These are phyloP conservation scores for Mandrillus leucophaeus DNA, from an alignment of 2,113 vertebrate genomes.

Conservation along the genomic window DNA sequence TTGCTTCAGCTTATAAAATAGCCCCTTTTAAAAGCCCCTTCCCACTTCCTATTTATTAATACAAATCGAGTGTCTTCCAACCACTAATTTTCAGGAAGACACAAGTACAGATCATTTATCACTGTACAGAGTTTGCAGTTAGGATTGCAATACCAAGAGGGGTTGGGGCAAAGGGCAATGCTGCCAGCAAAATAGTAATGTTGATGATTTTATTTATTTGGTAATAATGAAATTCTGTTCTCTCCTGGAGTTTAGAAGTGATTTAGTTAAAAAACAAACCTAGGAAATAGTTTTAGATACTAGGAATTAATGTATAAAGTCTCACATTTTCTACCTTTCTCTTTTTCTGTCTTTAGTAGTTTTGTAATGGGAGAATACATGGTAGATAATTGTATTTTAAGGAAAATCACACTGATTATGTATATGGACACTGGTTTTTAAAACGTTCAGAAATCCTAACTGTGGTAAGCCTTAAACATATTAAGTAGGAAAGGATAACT, in stretches of 20 bases:
- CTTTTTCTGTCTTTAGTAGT: background rate
- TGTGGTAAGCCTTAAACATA: background rate
- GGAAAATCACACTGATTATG: conserved; percentile 3
- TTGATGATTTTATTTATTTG: conserved; percentile 50
- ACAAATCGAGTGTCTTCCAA: background rate
- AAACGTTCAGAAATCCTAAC: background rate
- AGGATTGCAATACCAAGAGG: background rate
- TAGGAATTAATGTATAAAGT: conserved; percentile 21
- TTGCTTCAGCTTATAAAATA: conserved; percentile 18
- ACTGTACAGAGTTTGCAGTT: background rate
- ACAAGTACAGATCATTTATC: background rate
- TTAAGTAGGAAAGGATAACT: conserved; percentile 55
- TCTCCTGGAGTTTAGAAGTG: conserved; percentile 31
- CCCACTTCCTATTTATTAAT: background rate
- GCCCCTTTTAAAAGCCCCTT: background rate
- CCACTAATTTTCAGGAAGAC: background rate
- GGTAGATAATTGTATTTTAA: conserved; percentile 29
- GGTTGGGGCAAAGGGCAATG: background rate
- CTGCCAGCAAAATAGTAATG: conserved; percentile 2
- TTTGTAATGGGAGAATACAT: conserved; percentile 18
- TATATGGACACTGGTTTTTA: conserved; percentile 42
- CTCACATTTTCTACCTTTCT: background rate
- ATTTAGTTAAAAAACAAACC: conserved; percentile 52
- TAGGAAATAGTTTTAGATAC: conserved; percentile 18
- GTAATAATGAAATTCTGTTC: conserved; percentile 32